Evolutionary conservation across 2,797 vertebrate genomes (phyloP), one percentile per base, ranked within the genome.

Genomic region (Schizothorax lantsangensis): DNA sequence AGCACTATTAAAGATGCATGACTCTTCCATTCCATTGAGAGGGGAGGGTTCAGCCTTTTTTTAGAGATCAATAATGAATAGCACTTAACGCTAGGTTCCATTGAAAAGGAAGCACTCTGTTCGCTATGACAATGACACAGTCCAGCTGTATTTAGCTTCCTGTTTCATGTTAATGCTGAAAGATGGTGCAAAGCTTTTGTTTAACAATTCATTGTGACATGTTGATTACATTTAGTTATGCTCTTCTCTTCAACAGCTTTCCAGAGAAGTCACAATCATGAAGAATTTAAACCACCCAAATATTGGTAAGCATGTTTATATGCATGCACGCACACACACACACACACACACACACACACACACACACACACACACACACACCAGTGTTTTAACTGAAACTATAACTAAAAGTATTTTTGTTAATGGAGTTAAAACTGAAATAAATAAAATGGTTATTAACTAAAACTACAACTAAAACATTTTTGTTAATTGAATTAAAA

Each of bases 191-290:
- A 23, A 84, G 40, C 72, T 68, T 77, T 84, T 71, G 75, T 62
- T 69, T 85, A 84, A 84, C 52, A 77, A 40, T 36, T 12, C 83
- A 69, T n/a, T 1, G 30, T 52, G 71, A 64, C 6, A 43, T 81
- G 72, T 87, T 47, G 66, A 0, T 75, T 79, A 79, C 38, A 10
- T 4, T 8, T 0, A 33, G 52, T 75, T 79, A 10, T 21, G 62
- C 15, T 85, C 0, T 3, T 92, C 73, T 87, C 43, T 93, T 82
- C 95, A 96, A 90, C 96, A 99, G 98, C 97, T 99, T 93, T 99
- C 99, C 96, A 98, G 98, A 96, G 98, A 99, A 97, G 98, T 99
- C 93, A 96, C 97, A 96, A 99, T 99, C 96, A 99, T 99, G 98
- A 99, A 99, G 97, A 98, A 98, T 93, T 95, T 99, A 95, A 99